Evolutionary conservation across 2,797 vertebrate species (phyloP).

Genomic region (Halcyon chelicuti): DNA sequence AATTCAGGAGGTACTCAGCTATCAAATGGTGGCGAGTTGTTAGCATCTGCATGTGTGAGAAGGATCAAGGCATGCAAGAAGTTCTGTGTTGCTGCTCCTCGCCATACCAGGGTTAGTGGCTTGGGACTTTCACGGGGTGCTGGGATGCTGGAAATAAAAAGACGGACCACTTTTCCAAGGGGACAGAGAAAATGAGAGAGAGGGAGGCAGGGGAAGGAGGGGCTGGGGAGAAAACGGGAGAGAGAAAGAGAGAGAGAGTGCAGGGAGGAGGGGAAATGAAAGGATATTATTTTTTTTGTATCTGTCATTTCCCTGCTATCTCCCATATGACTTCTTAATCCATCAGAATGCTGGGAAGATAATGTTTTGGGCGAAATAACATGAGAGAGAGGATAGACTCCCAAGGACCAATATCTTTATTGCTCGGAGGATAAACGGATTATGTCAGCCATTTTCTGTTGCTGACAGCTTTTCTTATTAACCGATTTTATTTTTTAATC

Average conservation of each 20-base stretch:
- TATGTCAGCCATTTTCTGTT: conserved; percentile 99
- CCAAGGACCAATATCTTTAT: conserved; percentile 99
- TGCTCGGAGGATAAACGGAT: conserved; percentile 99
- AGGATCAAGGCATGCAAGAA: neutral
- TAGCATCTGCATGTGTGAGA: accelerated
- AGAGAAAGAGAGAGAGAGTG: conserved; percentile 73
- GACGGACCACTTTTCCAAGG: conserved; percentile 78
- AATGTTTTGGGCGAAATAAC: conserved; percentile 99
- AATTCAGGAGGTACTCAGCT: neutral
- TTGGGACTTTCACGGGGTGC: conserved; percentile 60
- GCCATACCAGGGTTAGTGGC: neutral
- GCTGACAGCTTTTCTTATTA: conserved; percentile 99
- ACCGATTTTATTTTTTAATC: conserved; percentile 99
- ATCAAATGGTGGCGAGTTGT: neutral
- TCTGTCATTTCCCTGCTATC: conserved; percentile 99
- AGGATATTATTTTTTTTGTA: conserved; percentile 99
- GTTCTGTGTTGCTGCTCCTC: conserved; percentile 10
- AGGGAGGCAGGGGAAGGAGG: conserved; percentile 55
- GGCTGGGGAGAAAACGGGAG: conserved; percentile 49
- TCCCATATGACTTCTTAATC: conserved; percentile 99
- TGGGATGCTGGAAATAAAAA: conserved; percentile 77
- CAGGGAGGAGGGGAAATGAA: conserved; percentile 89
- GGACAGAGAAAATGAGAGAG: conserved; percentile 71
- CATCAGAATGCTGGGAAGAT: conserved; percentile 99
- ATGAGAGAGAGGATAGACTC: conserved; percentile 99